Evolutionary conservation across 1,140 invertebrate genomes (phyloP).

Genomic region (Frieseomelitta varia): DNA sequence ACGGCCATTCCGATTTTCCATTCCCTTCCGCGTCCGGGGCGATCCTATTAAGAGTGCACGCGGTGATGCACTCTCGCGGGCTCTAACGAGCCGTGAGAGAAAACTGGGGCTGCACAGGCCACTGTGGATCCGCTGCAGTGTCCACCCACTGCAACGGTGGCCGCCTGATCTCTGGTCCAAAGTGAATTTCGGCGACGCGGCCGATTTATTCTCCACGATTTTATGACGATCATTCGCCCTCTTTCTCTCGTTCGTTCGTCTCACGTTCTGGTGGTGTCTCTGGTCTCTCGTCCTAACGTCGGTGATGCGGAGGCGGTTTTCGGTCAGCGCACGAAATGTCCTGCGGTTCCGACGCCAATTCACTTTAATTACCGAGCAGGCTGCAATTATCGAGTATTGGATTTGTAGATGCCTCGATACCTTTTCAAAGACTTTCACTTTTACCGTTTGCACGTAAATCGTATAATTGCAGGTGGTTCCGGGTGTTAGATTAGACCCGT

Average conservation of each 20-base stretch:
- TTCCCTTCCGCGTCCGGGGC: not conserved
- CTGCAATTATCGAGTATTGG: constrained; percentile 32
- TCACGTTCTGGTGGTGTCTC: too few relatives aligned
- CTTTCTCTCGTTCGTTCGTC: not conserved
- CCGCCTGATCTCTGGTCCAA: constrained; percentile 60
- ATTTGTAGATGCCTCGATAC: too few relatives aligned
- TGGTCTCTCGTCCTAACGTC: not conserved
- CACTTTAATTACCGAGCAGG: constrained; percentile 28
- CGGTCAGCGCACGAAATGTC: constrained; percentile 37
- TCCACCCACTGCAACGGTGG: constrained; percentile 13
- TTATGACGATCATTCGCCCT: constrained; percentile 28
- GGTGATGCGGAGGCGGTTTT: not conserved
- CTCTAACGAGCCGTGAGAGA: constrained; percentile 68
- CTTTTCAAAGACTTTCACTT: not conserved
- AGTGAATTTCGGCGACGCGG: constrained; percentile 64
- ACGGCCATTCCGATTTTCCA: constrained; percentile 42
- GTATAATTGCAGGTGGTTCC: constrained; percentile 36
- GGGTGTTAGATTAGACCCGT: too few relatives aligned
- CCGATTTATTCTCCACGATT: constrained; percentile 63
- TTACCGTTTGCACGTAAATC: not conserved
- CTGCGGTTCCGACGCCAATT: constrained; percentile 15
- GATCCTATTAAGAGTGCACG: constrained; percentile 63
- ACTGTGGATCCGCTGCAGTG: constrained; percentile 1
- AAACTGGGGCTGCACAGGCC: constrained; percentile 40
- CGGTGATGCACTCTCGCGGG: constrained; percentile 58